phyloP scores from a whole-genome alignment of 23 tunicate species.

The Ascidia mentula region DNA sequence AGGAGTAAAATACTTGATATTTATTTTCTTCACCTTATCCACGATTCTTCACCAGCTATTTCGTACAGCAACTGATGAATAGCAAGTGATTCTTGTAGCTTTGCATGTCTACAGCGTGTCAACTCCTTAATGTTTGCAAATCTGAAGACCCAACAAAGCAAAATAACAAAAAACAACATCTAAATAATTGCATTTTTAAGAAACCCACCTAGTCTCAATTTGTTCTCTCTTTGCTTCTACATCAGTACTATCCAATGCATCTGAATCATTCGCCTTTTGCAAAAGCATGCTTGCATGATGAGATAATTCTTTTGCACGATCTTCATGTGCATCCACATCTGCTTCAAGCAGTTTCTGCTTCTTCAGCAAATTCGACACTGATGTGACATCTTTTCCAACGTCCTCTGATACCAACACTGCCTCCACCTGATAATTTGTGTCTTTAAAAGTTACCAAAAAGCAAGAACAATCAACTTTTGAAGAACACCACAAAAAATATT shows the following conservation, averaged over 20 bases:
- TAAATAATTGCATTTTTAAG: too few relatives aligned
- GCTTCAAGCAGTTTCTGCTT: slow-evolving; percentile 84
- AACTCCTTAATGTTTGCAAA: slow-evolving; percentile 57
- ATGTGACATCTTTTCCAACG: slow-evolving; percentile 85
- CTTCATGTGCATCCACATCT: slow-evolving; percentile 90
- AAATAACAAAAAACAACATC: too few relatives aligned
- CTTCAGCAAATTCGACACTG: slow-evolving; percentile 76
- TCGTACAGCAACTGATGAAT: slow-evolving; percentile 68
- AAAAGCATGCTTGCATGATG: slow-evolving; percentile 43
- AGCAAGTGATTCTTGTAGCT: slow-evolving; percentile 61
- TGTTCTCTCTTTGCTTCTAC: slow-evolving; percentile 47
- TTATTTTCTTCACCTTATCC: slow-evolving; percentile 92
- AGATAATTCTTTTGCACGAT: slow-evolving; percentile 56
- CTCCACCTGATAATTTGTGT: slow-evolving; percentile 49
- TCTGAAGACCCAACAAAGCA: too few relatives aligned
- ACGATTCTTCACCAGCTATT: slow-evolving; percentile 85
- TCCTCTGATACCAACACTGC: slow-evolving; percentile 75
- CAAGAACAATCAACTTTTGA: not conserved
- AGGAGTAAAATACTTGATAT: not conserved
- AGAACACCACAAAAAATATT: not conserved
- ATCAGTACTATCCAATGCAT: slow-evolving; percentile 55
- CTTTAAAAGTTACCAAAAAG: not conserved
- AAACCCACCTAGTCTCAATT: slow-evolving; percentile 57
- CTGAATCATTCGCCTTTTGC: slow-evolving; percentile 51
- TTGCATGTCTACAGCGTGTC: slow-evolving; percentile 33